Conservation (phyloP, 1,140 invertebrate genomes). For the Tribolium castaneum region DNA sequence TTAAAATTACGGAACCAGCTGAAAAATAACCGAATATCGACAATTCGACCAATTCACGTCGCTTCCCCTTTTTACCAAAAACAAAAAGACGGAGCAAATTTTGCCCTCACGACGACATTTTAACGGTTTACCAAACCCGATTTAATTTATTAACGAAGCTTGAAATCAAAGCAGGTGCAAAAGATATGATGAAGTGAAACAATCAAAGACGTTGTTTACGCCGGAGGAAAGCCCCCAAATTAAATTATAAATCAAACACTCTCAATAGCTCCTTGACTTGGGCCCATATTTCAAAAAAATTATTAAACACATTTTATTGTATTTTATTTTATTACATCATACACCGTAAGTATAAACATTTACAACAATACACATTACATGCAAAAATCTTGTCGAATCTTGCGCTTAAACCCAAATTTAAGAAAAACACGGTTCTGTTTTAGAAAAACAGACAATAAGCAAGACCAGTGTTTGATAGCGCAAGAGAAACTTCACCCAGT, state of each 20-base stretch:
- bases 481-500: constrained; percentile 88
- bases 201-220: constrained; percentile 28
- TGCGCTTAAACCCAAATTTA: background rate
- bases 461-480: constrained; percentile 86
- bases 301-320: background rate
- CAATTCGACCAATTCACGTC: constrained; percentile 6
- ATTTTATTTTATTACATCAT: background rate
- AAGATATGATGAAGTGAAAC: constrained; percentile 27
- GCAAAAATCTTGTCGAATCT: background rate
- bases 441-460: constrained; percentile 83
- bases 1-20: constrained; percentile 9
- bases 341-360: constrained; percentile 8
- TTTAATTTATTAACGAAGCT: constrained; percentile 20
- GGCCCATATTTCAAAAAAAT: no score
- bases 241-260: background rate
- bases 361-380: background rate
- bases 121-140: no score
- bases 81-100: background rate
- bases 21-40: constrained; percentile 18
- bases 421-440: constrained; percentile 43
- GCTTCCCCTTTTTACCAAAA: background rate
- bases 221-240: background rate
- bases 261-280: background rate
- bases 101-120: background rate
- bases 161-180: constrained; percentile 3